Evolutionary conservation across 2,113 vertebrate species (phyloP).

Genomic region (Nerophis lumbriciformis): DNA sequence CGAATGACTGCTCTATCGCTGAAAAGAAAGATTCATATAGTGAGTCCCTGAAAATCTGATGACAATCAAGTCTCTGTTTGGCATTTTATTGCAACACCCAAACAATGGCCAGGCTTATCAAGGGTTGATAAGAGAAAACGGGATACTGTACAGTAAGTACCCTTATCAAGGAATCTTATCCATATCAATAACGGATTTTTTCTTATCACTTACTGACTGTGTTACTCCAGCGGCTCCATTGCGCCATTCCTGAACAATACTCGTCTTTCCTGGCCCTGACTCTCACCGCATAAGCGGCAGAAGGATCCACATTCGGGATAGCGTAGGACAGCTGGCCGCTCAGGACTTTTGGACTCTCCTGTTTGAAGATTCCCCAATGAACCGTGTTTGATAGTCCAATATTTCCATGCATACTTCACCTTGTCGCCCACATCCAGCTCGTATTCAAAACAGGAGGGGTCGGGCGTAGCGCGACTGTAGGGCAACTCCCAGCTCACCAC

Average conservation of each 20-base stretch:
- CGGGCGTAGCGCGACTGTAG: fast-evolving
- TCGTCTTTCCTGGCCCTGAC: neutral
- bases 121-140: too few relatives aligned
- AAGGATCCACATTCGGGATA: conserved; percentile 17
- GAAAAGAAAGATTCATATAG: neutral
- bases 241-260: fast-evolving
- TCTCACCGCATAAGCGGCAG: conserved; percentile 27
- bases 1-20: conserved; percentile 14
- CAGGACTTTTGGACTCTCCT: neutral
- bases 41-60: neutral
- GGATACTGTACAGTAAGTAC: too few relatives aligned
- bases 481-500: conserved; percentile 39
- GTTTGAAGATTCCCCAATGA: conserved; percentile 14
- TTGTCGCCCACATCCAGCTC: conserved; percentile 38
- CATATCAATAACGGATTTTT: too few relatives aligned
- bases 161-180: too few relatives aligned
- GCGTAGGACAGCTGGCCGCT: fast-evolving
- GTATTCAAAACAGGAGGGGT: neutral
- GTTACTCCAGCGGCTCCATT: conserved; percentile 58
- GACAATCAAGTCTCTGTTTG: too few relatives aligned
- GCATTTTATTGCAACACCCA: too few relatives aligned
- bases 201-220: conserved; percentile 38
- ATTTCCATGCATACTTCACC: conserved; percentile 14
- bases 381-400: neutral
- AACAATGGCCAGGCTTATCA: too few relatives aligned